Evolutionary conservation across 1,140 invertebrate genomes (phyloP), one percentile per base, ranked within the genome.

Genomic region (Lethrus apterus): DNA sequence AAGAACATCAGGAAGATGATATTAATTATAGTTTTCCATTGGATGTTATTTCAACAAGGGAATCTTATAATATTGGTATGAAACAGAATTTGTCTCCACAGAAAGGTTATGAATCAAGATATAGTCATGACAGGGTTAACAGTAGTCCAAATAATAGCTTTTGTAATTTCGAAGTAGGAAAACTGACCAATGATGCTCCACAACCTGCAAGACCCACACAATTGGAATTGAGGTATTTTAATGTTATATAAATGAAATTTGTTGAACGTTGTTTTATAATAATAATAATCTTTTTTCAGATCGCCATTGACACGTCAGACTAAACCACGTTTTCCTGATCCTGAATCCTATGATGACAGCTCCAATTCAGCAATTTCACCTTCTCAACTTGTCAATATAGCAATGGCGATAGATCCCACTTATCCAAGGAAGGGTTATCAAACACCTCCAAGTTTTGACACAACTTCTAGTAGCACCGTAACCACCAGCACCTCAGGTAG

Each of bases 331-430:
- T 61, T 55, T 46, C 58, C 59, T 2, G 62, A 67, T 36, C 59
- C 61, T 8, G 56, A 58, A 40, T 11, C 42, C 14, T 51, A 35
- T 38, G 49, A 36, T 1, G 31, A 21, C 18, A 40, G 11, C 14
- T 23, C 36, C 8, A n/a, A n/a, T n/a, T 40, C 36, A 10, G 20
- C 21, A 8, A 36, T 20, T 9, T 36, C 18, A 8, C 9, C 34
- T 10, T 21, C 11, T n/a, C 31, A 44, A 31, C 45, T 52, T 24
- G 59, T 65, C 10, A 78, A 78, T 51, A 77, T 78, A 54, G 75
- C 75, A 3, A 75, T 74, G 64, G 74, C 72, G 15, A 75, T 78
- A 29, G 76, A 78, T 58, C 76, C 76, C 3, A 78, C 76, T 3
- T 78, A 76, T 56, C 60, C 65, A 26, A 50, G 59, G 41, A 46